Percentiles rank a stretch among this genome's conserved stretches.
Conservation (phyloP, 2,797 vertebrate genomes). For the Manis crassicaudata region DNA sequence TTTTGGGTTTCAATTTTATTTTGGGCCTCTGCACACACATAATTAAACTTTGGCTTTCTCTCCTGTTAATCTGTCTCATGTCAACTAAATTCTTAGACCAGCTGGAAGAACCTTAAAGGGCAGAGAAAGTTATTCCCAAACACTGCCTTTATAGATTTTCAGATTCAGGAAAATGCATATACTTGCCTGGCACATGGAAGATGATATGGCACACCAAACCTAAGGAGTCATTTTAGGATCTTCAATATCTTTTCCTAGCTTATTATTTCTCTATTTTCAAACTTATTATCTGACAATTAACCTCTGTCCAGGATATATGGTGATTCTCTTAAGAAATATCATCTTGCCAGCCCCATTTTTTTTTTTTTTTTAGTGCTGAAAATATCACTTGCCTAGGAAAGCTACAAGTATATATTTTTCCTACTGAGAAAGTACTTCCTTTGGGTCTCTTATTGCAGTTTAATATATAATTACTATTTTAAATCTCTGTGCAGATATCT, state of each 20-base stretch:
- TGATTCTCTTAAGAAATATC: not conserved
- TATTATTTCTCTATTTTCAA: not conserved
- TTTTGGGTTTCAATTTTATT: too few relatives aligned
- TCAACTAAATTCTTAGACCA: too few relatives aligned
- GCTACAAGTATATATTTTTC: not conserved
- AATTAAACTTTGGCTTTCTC: too few relatives aligned
- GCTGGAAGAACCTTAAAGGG: too few relatives aligned
- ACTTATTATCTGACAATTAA: not conserved
- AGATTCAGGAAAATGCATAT: not conserved
- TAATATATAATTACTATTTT: constrained; percentile 1
- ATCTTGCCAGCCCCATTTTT: not conserved
- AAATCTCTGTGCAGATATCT: not conserved
- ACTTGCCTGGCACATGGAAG: not conserved
- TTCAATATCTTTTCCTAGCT: not conserved
- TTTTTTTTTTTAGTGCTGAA: not conserved
- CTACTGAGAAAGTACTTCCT: not conserved
- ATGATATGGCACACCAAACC: not conserved
- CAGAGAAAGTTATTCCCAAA: too few relatives aligned
- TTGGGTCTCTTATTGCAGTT: not conserved
- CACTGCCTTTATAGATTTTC: not conserved
- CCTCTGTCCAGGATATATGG: not conserved
- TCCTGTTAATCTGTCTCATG: too few relatives aligned
- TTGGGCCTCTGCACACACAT: too few relatives aligned
- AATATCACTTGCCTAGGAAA: not conserved
- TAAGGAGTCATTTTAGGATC: not conserved